Evolutionary conservation across 1,140 invertebrate genomes (phyloP), one percentile per base, ranked within the genome.

Genomic region (Polypedilum pembai): DNA sequence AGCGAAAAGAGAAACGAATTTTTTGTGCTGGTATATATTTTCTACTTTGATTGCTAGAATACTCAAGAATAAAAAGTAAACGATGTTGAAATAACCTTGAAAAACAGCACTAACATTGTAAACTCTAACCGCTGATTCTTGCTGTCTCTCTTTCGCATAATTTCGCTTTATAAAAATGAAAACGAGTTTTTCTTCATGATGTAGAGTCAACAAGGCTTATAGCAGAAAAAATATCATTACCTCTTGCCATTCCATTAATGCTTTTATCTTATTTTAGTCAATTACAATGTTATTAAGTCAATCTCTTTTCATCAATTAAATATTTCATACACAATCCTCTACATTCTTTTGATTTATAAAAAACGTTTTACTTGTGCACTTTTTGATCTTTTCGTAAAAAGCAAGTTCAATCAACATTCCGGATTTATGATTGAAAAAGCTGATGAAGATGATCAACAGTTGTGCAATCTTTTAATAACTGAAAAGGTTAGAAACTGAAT

Each of bases 51-150:
- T 33, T 33, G 45, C n/a, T n/a, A 56, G 45, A 56, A 56, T n/a
- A 15, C n/a, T 56, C 15, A 56, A 56, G 45, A 56, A 56, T 12
- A 15, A 56, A 33, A 56, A 56, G 45, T 56, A 56, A 56, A 15
- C 65, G 17, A 69, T 69, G 65, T 69, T 69, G 45, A 69, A 69
- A 69, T 69, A 69, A 69, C 65, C 65, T 69, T 69, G 65, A 69
- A 69, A 66, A 20, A 18, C 20, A 69, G 20, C 65, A 69, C 17
- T 18, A 69, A 69, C 65, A 69, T 69, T 69, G 20, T 21, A 69
- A 69, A 69, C 65, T 20, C 18, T 5, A 20, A 21, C 65, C 65
- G 17, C 65, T 69, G 65, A 69, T 69, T 69, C 65, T 69, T 33
- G 24, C 65, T 18, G n/a, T 69, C 65, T 69, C 65, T 20, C 45